Evolutionary conservation across 2,888 invertebrate species (phyloP).

Genomic region (Drosophila parthenogenetica): DNA sequence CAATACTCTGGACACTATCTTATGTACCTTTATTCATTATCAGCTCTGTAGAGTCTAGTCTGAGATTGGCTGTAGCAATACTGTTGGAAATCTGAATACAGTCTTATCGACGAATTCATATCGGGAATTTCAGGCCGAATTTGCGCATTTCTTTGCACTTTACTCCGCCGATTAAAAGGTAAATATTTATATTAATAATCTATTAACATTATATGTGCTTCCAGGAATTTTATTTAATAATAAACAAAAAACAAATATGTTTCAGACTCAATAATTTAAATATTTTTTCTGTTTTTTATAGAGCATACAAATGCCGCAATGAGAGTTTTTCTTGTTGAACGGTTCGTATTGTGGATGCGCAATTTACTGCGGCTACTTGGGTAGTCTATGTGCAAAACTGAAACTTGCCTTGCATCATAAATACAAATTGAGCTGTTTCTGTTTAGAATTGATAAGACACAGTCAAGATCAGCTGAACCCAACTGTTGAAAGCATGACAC

Average conservation of each 20-base stretch:
- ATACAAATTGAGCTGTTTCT: slow-evolving; percentile 58
- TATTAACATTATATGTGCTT: too few relatives aligned
- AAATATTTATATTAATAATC: too few relatives aligned
- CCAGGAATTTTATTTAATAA: too few relatives aligned
- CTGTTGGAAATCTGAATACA: slow-evolving; percentile 25
- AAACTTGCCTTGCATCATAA: slow-evolving; percentile 65
- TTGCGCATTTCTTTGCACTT: neutral
- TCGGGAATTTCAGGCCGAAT: slow-evolving; percentile 14
- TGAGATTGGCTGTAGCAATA: slow-evolving; percentile 10
- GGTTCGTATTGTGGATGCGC: slow-evolving; percentile 53
- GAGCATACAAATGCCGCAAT: slow-evolving; percentile 14
- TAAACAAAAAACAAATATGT: too few relatives aligned
- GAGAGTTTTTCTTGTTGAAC: neutral
- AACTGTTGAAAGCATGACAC: slow-evolving; percentile 21
- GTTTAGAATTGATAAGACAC: slow-evolving; percentile 49
- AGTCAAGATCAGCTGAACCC: slow-evolving; percentile 50
- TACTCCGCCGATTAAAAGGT: neutral
- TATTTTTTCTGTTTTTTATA: neutral
- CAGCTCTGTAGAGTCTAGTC: slow-evolving; percentile 20
- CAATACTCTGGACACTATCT: slow-evolving; percentile 30
- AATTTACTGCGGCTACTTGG: slow-evolving; percentile 38
- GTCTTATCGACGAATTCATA: slow-evolving; percentile 33
- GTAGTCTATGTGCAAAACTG: slow-evolving; percentile 53
- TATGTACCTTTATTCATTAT: slow-evolving; percentile 46
- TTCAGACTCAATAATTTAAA: too few relatives aligned